Percentiles rank a stretch among this genome's conserved stretches.
Conservation (phyloP, 2,113 vertebrate genomes). For the Chelonoidis abingdonii region DNA sequence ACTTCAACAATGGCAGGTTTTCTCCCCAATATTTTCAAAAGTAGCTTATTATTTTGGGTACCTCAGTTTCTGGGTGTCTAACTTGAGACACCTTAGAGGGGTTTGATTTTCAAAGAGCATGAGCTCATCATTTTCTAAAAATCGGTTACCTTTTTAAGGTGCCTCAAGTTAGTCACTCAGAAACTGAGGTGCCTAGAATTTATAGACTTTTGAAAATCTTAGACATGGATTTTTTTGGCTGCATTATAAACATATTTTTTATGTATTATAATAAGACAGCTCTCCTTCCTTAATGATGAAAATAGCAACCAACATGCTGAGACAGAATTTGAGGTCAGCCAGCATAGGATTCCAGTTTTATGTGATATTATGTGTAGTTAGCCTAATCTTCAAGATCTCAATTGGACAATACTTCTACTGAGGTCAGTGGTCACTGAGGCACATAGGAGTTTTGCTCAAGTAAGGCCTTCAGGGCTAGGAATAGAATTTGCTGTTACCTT, state of each 20-base stretch:
- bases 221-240: not conserved
- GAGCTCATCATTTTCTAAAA: conserved; percentile 20
- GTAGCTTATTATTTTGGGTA: conserved; percentile 4
- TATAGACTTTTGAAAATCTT: not conserved
- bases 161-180: not conserved
- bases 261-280: conserved; percentile 41
- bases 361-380: not conserved
- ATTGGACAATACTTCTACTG: conserved; percentile 5
- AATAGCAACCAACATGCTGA: not conserved
- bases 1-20: conserved; percentile 35
- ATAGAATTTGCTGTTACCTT: conserved; percentile 18
- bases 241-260: not conserved
- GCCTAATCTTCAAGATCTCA: conserved; percentile 36
- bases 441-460: not conserved
- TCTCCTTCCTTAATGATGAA: conserved; percentile 2
- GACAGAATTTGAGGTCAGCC: not conserved
- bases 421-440: not conserved
- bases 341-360: not conserved
- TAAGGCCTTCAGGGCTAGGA: not conserved
- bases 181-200: not conserved
- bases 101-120: conserved; percentile 14
- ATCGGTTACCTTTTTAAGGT: not conserved
- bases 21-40: conserved; percentile 37
- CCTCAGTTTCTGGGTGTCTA: conserved; percentile 6
- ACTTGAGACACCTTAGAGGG: conserved; percentile 11